A percentile compares a stretch with the other conserved stretches of the same genome.
phyloP scores from a whole-genome alignment of 2,113 vertebrate genomes.

The Phoxinus phoxinus region DNA sequence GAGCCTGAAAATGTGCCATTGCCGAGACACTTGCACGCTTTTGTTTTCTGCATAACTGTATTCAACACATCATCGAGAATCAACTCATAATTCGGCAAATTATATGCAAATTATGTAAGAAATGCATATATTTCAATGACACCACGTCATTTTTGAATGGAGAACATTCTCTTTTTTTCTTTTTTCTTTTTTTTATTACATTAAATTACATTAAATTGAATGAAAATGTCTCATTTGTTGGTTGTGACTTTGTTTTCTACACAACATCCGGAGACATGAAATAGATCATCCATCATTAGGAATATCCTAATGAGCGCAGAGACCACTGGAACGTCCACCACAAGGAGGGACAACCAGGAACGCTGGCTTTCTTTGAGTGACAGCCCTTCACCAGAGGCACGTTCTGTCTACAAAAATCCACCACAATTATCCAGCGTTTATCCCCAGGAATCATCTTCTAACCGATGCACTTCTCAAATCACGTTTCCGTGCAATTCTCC shows the following conservation, averaged over 20 bases:
- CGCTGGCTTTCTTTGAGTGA: neutral
- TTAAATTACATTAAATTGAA: too few relatives aligned
- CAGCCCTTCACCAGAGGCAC: slow-evolving; percentile 61
- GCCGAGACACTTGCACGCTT: neutral
- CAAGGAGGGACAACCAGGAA: neutral
- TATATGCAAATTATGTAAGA: neutral
- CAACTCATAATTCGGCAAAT: too few relatives aligned
- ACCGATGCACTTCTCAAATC: slow-evolving; percentile 20
- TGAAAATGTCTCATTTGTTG: neutral
- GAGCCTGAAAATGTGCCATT: neutral
- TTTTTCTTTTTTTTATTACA: too few relatives aligned
- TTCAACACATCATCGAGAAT: too few relatives aligned
- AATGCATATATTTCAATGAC: neutral
- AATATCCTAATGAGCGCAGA: slow-evolving; percentile 16
- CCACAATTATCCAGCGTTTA: slow-evolving; percentile 54
- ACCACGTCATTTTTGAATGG: too few relatives aligned
- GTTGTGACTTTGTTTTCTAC: slow-evolving; percentile 52
- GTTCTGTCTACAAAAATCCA: slow-evolving; percentile 57
- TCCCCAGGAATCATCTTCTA: slow-evolving; percentile 13
- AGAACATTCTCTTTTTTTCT: too few relatives aligned
- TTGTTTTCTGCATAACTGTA: neutral
- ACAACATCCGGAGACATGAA: slow-evolving; percentile 58
- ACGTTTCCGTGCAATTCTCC: slow-evolving; percentile 15
- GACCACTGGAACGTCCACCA: neutral
- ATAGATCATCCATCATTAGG: slow-evolving; percentile 70